Conservation (phyloP, 2,797 vertebrate species). For the Leptatherina wallacei region DNA sequence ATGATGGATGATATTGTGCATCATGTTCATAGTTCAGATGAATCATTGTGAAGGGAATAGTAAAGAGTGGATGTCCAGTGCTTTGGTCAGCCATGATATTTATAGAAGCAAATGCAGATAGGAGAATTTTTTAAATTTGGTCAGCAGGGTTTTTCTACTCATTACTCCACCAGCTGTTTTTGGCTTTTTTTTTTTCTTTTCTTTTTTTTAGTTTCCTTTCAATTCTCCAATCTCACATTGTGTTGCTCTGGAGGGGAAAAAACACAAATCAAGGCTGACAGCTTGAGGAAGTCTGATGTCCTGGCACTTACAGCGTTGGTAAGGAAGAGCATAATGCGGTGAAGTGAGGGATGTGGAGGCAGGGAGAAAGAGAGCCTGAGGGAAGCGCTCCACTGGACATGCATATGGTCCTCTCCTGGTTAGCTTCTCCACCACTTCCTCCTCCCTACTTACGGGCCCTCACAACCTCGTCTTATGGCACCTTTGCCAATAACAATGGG, state of each 20-base stretch:
- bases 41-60: background rate
- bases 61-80: background rate
- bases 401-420: constrained; percentile 78
- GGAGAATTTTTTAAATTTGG: constrained; percentile 19
- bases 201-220: constrained; percentile 9
- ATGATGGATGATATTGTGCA: background rate
- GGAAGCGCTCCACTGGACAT: constrained; percentile 71
- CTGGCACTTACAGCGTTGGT: constrained; percentile 67
- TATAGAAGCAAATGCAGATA: constrained; percentile 50
- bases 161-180: constrained; percentile 67
- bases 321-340: constrained; percentile 66
- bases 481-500: constrained; percentile 79
- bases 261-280: constrained; percentile 53
- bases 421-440: constrained; percentile 68
- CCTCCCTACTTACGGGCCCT: constrained; percentile 68
- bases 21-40: background rate
- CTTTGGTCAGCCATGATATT: background rate
- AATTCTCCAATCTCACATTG: constrained; percentile 47
- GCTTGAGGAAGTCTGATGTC: constrained; percentile 75
- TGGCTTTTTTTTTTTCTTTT: constrained; percentile 7
- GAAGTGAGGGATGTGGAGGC: constrained; percentile 59
- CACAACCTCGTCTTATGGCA: constrained; percentile 73
- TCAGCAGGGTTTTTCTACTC: constrained; percentile 41
- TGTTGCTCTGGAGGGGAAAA: constrained; percentile 46
- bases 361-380: constrained; percentile 57